Evolutionary conservation across 2,888 invertebrate genomes (phyloP), one percentile per base, ranked within the genome.

Genomic region (Drosophila barbarae): DNA sequence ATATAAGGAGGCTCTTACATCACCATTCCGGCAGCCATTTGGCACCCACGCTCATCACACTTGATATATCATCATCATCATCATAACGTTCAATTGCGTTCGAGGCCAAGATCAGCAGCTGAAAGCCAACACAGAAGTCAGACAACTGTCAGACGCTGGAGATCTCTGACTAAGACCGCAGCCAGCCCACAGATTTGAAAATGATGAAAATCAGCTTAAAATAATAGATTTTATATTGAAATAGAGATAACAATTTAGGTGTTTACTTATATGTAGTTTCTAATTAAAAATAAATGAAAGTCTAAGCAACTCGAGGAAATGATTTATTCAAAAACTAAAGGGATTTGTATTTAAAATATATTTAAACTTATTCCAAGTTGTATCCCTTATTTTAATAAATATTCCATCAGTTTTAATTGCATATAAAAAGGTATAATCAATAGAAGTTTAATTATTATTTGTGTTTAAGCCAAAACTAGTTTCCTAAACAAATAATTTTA

Each of bases 1-100:
- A 5, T 69, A 69, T 47, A 69, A 30, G 69, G 69, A 51, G 32
- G 8, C 52, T 63, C 69, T 69, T 69, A 69, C 69, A 69, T 69
- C 69, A 69, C 50, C 67, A 57, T 53, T 57, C 66, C 21, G 8
- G 2, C 23, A 21, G 2, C 46, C 46, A 12, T 49, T 41, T 49
- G 51, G 30, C 9, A n/a, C 35, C 42, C 69, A 60, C 68, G 68
- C 68, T 60, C 69, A 42, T 15, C 34, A 9, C 13, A 18, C 13
- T 47, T 32, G 32, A 47, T 47, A 32, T 23, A 26, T 26, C 23
- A 26, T 47, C 46, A 26, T 26, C 23, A 26, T 47, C 46, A 47
- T 47, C 46, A 9, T 18, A 53, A 9, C 35, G 42, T 39, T 59
- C 59, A 68, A 59, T 59, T 67, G 59, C 12, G 52, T 67, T 59